Base-by-base conservation (phyloP, 1,140 invertebrate genomes). In the Meloidogyne chitwoodi region DNA sequence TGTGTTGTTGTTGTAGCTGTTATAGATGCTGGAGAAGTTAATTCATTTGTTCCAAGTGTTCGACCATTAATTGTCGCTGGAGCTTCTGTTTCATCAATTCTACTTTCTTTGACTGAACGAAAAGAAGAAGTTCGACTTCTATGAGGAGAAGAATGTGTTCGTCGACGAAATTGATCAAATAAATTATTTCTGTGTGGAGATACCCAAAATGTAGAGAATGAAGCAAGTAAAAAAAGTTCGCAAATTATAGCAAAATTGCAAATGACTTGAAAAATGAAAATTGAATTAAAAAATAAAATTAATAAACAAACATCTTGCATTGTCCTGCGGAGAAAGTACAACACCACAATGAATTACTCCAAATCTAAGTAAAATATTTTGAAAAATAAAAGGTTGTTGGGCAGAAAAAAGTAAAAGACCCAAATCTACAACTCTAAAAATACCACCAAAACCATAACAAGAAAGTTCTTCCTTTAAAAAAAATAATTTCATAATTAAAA, bases 321-420 rank as follows among this genome's bases (percentile, higher is more conserved):
- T 69, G 26, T 79, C 78, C 31, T 77, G 79, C 19, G 78, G 78
- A 27, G 78, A 78, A 38, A 79, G 74, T 19, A 79, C 56, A 44
- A 56, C 44, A 10, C 72, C 80, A 62, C 79, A 80, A 22, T 66
- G 64, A 38, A 80, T 79, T 19, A 83, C 31, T 24, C 74, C 76
- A 38, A 83, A 82, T 24, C 79, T 65, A 26, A 80, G 76, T 27
- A 80, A 74, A 56, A 80, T 83, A 62, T 80, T 80, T 38, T 80
- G 80, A 68, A 80, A 80, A 44, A 80, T 48, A n/a, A 80, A 70
- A 22, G 79, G 79, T 6, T 80, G 79, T 67, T 80, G 79, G 1
- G 79, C 79, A 31, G 79, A 71, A 68, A 83, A 80, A 48, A 80
- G 81, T 8, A 80, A 61, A 38, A 80, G 34, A 2, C 79, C 75